Base-by-base conservation (phyloP, 2,797 vertebrate genomes). In the Enteromius mattozi region DNA sequence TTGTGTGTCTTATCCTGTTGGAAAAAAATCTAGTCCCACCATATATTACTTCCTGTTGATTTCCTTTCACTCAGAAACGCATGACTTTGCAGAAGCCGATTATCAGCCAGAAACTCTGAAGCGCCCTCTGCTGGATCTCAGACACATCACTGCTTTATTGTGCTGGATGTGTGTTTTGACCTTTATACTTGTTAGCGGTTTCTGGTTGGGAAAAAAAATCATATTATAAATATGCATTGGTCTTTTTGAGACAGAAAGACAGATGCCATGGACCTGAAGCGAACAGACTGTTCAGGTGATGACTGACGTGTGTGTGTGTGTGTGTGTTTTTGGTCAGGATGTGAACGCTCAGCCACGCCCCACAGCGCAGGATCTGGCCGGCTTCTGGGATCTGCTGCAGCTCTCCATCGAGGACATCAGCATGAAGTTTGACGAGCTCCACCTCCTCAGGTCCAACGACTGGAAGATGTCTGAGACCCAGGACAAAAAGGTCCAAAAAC, bases 341-440 rank as follows among this genome's bases (percentile, higher is more conserved):
- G 96, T 95, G 77, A 96, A 94, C 78, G 96, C 96, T 90, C 97
- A 97, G 92, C 97, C 97, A n/a, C 95, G 96, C 35, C 97, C 97
- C 74, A 97, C 97, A 86, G 97, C 98, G 90, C 98, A 99, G 90
- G 98, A 99, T 93, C 95, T 99, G 95, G 98, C 98, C 17, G 97
- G 97, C 54, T 99, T 99, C 91, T 99, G 98, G 98, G 98, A 99
- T 92, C 98, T 99, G 96, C 96, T 99, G 88, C 98, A 99, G 95
- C 96, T 99, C 87, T 99, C 98, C 80, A 99, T 99, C 79, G 98
- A 99, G 94, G 99, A 99, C 91, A 99, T 99, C 95, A 99, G 98
- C 95, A 97, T 98, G 93, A 99, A 99, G 96, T 99, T 99, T 93
- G 98, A 99, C 92, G 98, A 99, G 96, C 97, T 99, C 88, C 98